A percentile compares a stretch with the other conserved stretches of the same genome.
Evolutionary conservation across 2,113 vertebrate species (phyloP).

Genomic region (Setophaga coronata): DNA sequence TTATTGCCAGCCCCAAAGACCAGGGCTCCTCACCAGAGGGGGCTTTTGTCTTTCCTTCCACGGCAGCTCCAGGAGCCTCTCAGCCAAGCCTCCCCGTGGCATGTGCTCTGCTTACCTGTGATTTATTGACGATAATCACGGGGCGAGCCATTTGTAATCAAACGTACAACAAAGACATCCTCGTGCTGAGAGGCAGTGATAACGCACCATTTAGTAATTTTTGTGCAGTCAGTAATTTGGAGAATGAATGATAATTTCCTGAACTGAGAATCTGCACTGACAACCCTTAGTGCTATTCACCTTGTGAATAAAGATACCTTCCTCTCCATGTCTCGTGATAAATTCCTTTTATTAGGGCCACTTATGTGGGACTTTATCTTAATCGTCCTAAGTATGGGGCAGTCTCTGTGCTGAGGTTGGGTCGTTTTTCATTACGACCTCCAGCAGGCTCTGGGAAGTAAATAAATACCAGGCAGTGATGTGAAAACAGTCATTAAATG

Average conservation of each 20-base stretch:
- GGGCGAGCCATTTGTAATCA: conserved; percentile 81
- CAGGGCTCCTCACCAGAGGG: not conserved
- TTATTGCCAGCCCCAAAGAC: not conserved
- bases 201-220: conserved; percentile 83
- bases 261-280: conserved; percentile 73
- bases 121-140: conserved; percentile 81
- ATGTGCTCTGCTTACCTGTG: conserved; percentile 72
- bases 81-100: conserved; percentile 14
- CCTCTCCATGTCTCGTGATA: conserved; percentile 78
- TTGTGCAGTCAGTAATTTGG: conserved; percentile 80
- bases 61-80: conserved; percentile 35
- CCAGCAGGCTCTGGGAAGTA: conserved; percentile 53
- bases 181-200: conserved; percentile 80
- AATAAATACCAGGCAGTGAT: conserved; percentile 67
- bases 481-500: conserved; percentile 24
- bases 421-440: conserved; percentile 73
- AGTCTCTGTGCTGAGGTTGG: conserved; percentile 63
- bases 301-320: conserved; percentile 79
- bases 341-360: conserved; percentile 84
- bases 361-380: conserved; percentile 81
- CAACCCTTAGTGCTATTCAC: conserved; percentile 77
- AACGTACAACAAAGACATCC: conserved; percentile 77
- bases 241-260: conserved; percentile 85
- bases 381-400: conserved; percentile 74
- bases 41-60: conserved; percentile 51